These are phyloP conservation scores for Megaustenia siamemsis DNA, from an alignment of 2,888 invertebrate genomes.

Conservation along the genomic window DNA sequence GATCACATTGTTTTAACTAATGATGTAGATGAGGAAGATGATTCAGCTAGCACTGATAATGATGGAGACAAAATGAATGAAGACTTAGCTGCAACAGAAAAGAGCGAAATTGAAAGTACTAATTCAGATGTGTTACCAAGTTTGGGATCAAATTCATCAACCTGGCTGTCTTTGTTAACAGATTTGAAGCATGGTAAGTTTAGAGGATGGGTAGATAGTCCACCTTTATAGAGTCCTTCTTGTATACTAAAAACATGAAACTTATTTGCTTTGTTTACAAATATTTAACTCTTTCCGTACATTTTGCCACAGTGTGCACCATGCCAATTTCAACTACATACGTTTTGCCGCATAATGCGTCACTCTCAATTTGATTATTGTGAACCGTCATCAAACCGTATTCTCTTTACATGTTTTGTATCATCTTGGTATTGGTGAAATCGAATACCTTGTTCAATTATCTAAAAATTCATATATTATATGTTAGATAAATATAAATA, in stretches of 20 bases:
- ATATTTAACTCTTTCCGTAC: no score
- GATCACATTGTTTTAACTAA: neutral
- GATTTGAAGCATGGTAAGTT: constrained; percentile 2
- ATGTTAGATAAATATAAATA: no score
- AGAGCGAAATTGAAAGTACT: neutral
- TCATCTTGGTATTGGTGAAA: no score
- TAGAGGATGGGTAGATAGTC: neutral
- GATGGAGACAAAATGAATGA: neutral
- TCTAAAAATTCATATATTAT: no score
- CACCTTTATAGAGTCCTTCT: neutral
- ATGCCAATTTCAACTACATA: no score
- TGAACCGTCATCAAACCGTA: no score
- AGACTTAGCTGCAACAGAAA: neutral
- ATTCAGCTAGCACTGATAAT: constrained; percentile 12
- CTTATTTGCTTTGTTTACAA: neutral
- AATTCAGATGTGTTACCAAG: neutral
- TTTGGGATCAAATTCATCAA: neutral
- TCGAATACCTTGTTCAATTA: no score
- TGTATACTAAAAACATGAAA: neutral
- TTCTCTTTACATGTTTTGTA: no score
- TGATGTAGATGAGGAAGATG: neutral
- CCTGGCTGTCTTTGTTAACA: no score
- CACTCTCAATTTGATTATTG: no score
- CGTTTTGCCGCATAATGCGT: no score
- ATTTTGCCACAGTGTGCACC: no score